phyloP scores from a whole-genome alignment of 1,140 invertebrate genomes.

The Dinoponera quadriceps region DNA sequence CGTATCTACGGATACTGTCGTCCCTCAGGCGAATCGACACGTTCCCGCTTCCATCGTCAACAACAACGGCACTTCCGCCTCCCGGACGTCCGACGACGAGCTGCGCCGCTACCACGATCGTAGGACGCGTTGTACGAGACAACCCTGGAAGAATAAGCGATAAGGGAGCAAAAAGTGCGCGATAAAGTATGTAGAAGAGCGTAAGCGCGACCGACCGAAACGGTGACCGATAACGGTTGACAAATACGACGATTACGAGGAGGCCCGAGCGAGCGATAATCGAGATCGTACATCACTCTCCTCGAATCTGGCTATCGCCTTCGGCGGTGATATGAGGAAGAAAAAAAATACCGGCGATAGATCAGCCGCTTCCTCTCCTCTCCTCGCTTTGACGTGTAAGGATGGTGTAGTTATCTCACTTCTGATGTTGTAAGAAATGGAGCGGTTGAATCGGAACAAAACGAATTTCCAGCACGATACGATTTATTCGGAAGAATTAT shows the following conservation, averaged over 20 bases:
- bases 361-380: neutral
- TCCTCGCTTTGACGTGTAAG: neutral
- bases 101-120: slow-evolving; percentile 7
- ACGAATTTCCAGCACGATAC: no score
- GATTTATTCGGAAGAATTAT: no score
- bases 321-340: neutral
- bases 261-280: slow-evolving; percentile 17
- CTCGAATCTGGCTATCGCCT: neutral
- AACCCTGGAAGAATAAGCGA: slow-evolving; percentile 35
- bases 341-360: slow-evolving; percentile 37
- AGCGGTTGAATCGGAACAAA: no score
- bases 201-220: neutral
- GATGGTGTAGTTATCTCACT: neutral
- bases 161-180: neutral
- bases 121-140: neutral
- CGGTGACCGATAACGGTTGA: neutral
- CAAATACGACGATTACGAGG: neutral
- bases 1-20: slow-evolving; percentile 50
- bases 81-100: neutral
- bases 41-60: slow-evolving; percentile 78
- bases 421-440: no score
- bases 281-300: slow-evolving; percentile 22
- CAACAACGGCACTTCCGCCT: slow-evolving; percentile 60
- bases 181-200: neutral
- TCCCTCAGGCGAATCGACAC: slow-evolving; percentile 74